These are phyloP conservation scores for Gymnocephalus cernua DNA, from an alignment of 2,113 vertebrate species.

Conservation along the genomic window DNA sequence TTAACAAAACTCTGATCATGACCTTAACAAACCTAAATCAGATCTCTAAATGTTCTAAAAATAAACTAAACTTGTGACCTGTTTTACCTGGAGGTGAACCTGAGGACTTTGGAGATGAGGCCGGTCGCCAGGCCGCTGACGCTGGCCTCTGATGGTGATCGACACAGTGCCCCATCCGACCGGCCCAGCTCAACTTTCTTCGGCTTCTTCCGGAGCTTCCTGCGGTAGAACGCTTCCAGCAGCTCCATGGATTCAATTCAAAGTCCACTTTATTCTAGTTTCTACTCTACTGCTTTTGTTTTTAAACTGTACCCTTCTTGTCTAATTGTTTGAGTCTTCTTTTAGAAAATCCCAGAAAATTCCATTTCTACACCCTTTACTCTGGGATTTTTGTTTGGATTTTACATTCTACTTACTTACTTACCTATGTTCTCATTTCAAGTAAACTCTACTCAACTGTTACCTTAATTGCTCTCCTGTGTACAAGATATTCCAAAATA, in stretches of 20 bases:
- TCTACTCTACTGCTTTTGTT: neutral
- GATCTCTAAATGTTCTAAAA: neutral
- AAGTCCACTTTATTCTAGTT: slow-evolving; percentile 2
- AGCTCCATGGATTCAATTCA: slow-evolving; percentile 66
- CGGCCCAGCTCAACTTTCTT: slow-evolving; percentile 66
- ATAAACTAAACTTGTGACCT: neutral
- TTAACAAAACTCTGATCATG: neutral
- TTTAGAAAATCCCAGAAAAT: neutral
- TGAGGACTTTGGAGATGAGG: slow-evolving; percentile 82
- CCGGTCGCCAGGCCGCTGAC: slow-evolving; percentile 77
- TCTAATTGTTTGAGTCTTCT: neutral
- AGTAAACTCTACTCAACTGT: neutral
- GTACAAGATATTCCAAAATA: neutral
- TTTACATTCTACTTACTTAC: too few species aligned
- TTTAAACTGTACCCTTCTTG: neutral
- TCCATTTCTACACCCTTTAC: slow-evolving; percentile 3
- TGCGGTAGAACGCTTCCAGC: slow-evolving; percentile 79
- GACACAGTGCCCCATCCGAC: slow-evolving; percentile 75
- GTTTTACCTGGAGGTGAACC: slow-evolving; percentile 83
- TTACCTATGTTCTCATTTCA: neutral
- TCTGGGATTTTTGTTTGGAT: neutral
- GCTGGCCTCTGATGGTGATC: slow-evolving; percentile 73
- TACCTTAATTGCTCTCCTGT: neutral
- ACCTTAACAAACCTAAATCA: neutral
- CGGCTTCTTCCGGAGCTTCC: slow-evolving; percentile 80